Base-by-base conservation (phyloP, 1,140 invertebrate genomes). In the Danaus melanippus region DNA sequence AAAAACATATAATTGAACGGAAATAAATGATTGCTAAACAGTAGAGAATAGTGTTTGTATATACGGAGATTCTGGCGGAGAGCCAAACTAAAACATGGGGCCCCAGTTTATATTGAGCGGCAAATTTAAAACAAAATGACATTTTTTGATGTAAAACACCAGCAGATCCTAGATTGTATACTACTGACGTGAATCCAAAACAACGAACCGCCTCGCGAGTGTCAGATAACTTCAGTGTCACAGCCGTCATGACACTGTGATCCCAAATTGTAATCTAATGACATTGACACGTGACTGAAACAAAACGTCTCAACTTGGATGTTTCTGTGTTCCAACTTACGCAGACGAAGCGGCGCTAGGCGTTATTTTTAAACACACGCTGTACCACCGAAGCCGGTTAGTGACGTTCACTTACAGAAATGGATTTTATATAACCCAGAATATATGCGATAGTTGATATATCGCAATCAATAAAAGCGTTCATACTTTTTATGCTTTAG, bases 51-150 rank as follows among this genome's bases (percentile, higher is more conserved):
- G 21, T 59, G 51, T 65, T 69, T 56, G 56, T 60, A 62, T 59
- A 69, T 69, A 69, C 49, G 50, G 53, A 39, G 51, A 45, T 10
- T 62, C 66, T 81, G 78, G 78, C 74, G 55, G 42, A 41, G 41
- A 63, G 78, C 78, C 78, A 81, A 60, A 67, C 64, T 73, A 67
- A 73, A 63, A 70, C 67, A 66, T 60, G 60, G 47, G 66, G 65
- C 62, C 71, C 57, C 50, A 56, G 63, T 70, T 76, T 71, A 74
- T 66, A 67, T 60, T 53, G 60, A 62, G 12, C 56, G 49, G 43
- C 50, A 32, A 32, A 32, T 32, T 32, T 58, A 62, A 56, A 53
- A 64, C 55, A 62, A 62, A 68, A 46, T 50, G 46, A 63, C 47
- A 63, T 71, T 67, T 65, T 71, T 69, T 60, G 52, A 0, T 32